phyloP scores from a whole-genome alignment of 2,113 vertebrate species.

The Melanotaenia duboulayi region DNA sequence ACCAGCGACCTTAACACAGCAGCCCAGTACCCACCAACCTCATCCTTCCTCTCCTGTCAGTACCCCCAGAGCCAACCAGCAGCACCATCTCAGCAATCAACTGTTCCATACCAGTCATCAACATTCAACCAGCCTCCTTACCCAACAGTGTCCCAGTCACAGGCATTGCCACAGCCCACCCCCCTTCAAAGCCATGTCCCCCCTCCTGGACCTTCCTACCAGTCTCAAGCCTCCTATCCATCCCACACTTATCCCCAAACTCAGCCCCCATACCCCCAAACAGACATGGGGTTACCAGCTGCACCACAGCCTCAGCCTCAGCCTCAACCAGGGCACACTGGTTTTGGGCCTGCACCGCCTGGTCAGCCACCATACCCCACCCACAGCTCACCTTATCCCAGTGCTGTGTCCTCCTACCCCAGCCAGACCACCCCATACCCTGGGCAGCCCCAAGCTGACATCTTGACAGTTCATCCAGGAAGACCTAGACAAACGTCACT shows the following conservation, averaged over 20 bases:
- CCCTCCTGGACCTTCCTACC: conserved; percentile 85
- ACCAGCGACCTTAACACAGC: conserved; percentile 83
- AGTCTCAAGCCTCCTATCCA: conserved; percentile 84
- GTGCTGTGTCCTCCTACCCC: conserved; percentile 83
- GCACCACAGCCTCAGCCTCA: conserved; percentile 79
- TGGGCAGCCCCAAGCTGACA: conserved; percentile 84
- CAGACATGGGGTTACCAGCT: conserved; percentile 84
- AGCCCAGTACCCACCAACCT: conserved; percentile 83
- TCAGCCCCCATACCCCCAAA: conserved; percentile 85
- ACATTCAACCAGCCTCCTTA: conserved; percentile 90
- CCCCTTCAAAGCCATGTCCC: conserved; percentile 85
- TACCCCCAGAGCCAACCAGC: conserved; percentile 83
- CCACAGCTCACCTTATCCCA: conserved; percentile 86
- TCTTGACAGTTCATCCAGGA: conserved; percentile 84
- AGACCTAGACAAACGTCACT: conserved; percentile 93
- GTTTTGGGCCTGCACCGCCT: conserved; percentile 84
- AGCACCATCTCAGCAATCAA: conserved; percentile 75
- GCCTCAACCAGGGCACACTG: conserved; percentile 83
- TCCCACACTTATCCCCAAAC: conserved; percentile 84
- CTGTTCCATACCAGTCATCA: conserved; percentile 83
- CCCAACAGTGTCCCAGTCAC: conserved; percentile 82
- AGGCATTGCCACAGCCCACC: conserved; percentile 86
- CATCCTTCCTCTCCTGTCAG: conserved; percentile 88
- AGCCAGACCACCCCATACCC: conserved; percentile 85
- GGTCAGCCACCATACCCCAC: conserved; percentile 87